phyloP scores from a whole-genome alignment of 1,140 invertebrate species.

The Chelonus insularis region DNA sequence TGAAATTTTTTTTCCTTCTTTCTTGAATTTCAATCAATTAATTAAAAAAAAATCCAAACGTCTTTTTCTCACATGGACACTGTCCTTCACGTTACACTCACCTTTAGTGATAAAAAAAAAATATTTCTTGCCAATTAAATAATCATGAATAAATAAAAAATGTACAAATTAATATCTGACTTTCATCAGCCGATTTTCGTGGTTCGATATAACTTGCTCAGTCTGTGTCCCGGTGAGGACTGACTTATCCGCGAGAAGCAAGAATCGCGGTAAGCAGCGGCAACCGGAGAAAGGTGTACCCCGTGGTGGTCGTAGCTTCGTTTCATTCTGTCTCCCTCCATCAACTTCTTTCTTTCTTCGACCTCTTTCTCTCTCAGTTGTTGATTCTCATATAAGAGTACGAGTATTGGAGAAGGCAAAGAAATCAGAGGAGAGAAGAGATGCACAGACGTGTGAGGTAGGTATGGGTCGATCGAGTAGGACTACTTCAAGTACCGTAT shows the following conservation, averaged over 20 bases:
- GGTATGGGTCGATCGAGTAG: constrained; percentile 20
- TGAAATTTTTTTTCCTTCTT: constrained; percentile 1
- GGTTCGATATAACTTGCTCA: constrained; percentile 41
- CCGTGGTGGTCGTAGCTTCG: constrained; percentile 17
- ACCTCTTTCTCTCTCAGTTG: constrained; percentile 2
- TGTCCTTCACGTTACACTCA: constrained; percentile 2
- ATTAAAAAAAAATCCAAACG: background rate
- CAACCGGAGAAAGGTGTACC: constrained; percentile 57
- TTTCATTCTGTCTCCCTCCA: constrained; percentile 12
- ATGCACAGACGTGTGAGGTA: constrained; percentile 11
- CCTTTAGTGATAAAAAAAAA: background rate
- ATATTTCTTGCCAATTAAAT: background rate
- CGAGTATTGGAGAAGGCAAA: constrained; percentile 1
- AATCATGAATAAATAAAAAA: background rate
- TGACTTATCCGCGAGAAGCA: constrained; percentile 33
- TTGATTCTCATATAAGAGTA: background rate
- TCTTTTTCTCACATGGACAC: constrained; percentile 7
- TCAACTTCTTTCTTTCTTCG: background rate
- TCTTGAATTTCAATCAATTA: background rate
- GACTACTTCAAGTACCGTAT: constrained; percentile 21
- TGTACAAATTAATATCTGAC: background rate
- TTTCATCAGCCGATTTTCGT: background rate
- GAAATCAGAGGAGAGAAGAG: background rate
- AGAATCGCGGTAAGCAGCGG: constrained; percentile 35
- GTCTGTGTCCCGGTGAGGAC: constrained; percentile 54